Evolutionary conservation across 1,140 invertebrate genomes (phyloP).

Genomic region (Drosophila ficusphila): DNA sequence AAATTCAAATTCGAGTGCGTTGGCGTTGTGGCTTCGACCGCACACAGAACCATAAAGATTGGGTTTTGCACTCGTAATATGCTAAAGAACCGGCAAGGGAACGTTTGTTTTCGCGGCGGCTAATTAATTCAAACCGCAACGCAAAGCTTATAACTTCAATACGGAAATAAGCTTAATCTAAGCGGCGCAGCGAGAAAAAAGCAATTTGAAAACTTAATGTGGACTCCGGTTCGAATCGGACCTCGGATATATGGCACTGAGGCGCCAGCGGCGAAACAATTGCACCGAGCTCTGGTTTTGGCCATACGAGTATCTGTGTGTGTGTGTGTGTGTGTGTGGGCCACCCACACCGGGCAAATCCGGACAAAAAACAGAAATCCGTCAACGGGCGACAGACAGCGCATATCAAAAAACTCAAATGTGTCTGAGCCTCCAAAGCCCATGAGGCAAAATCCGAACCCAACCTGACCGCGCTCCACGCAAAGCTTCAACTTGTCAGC

Average conservation of each 20-base stretch:
- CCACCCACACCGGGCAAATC: conserved; percentile 65
- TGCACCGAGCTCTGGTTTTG: conserved; percentile 47
- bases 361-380: conserved; percentile 39
- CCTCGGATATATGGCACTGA: conserved; percentile 33
- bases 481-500: conserved; percentile 81
- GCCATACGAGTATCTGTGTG: too few species aligned
- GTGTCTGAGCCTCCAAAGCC: conserved; percentile 50
- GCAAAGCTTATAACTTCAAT: conserved; percentile 65
- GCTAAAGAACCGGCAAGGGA: conserved; percentile 53
- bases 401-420: conserved; percentile 71
- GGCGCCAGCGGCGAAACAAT: conserved; percentile 72
- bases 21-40: conserved; percentile 62
- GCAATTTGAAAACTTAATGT: conserved; percentile 74
- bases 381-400: conserved; percentile 66
- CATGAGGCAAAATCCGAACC: conserved; percentile 38
- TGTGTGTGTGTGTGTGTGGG: too few species aligned
- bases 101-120: conserved; percentile 49
- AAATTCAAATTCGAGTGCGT: conserved; percentile 61
- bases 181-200: conserved; percentile 43
- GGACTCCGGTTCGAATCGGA: conserved; percentile 23
- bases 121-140: conserved; percentile 80
- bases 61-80: conserved; percentile 44
- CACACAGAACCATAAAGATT: conserved; percentile 44
- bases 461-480: conserved; percentile 49
- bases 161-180: conserved; percentile 79